Evolutionary conservation across 2,113 vertebrate species (phyloP).

Genomic region (Dromiciops gliroides): DNA sequence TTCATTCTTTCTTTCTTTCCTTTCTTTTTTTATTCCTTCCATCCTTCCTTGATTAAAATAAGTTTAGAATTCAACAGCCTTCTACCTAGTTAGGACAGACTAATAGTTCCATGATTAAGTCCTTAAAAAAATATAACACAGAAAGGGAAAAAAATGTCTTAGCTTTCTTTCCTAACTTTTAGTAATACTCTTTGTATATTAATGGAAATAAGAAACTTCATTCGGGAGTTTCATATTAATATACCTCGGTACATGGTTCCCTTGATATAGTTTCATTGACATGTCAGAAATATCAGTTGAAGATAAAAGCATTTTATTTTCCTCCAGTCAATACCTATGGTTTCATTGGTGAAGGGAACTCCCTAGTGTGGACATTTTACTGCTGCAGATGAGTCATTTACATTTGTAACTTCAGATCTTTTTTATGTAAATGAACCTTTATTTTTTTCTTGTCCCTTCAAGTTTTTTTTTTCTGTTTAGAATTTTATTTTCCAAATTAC

Average conservation of each 20-base stretch:
- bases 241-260: constrained; percentile 65
- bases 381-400: too few relatives aligned
- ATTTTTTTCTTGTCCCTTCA: too few relatives aligned
- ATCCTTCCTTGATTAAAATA: too few relatives aligned
- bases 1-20: neutral
- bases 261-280: constrained; percentile 61
- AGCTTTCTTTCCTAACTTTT: constrained; percentile 61
- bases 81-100: constrained; percentile 45
- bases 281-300: constrained; percentile 62
- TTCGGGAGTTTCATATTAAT: constrained; percentile 72
- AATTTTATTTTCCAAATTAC: too few relatives aligned
- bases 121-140: neutral
- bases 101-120: constrained; percentile 66
- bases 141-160: constrained; percentile 51
- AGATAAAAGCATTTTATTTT: neutral
- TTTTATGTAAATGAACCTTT: too few relatives aligned
- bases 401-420: too few relatives aligned
- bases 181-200: constrained; percentile 60
- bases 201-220: constrained; percentile 59
- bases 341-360: too few relatives aligned
- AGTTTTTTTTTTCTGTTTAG: too few relatives aligned
- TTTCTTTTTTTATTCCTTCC: too few relatives aligned
- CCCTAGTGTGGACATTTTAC: too few relatives aligned
- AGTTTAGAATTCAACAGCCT: constrained; percentile 66
- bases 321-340: too few relatives aligned